Conservation (phyloP, 1,140 invertebrate species). For the Galendromus occidentalis region DNA sequence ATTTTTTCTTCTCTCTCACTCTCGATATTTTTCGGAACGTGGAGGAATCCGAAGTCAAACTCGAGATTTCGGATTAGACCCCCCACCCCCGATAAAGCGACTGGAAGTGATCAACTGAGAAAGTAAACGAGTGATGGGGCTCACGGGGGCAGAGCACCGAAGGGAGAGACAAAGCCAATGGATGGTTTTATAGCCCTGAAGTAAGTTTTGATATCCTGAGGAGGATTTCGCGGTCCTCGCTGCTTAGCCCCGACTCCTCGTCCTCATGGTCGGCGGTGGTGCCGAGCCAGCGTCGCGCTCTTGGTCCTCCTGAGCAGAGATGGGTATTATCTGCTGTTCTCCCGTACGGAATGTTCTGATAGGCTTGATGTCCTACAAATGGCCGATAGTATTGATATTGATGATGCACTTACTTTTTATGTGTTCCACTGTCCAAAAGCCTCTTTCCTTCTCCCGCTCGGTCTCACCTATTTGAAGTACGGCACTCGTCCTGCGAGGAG, state of each 20-base stretch:
- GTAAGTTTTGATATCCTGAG: conserved; percentile 5
- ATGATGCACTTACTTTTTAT: conserved; percentile 12
- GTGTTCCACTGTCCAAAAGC: not conserved
- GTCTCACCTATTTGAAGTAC: no score
- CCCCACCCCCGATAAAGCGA: no score
- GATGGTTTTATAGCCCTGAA: conserved; percentile 9
- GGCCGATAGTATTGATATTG: conserved; percentile 8
- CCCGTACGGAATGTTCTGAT: not conserved
- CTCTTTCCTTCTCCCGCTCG: no score
- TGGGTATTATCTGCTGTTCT: no score
- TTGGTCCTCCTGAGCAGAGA: no score
- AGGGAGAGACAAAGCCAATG: not conserved
- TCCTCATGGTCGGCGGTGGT: not conserved
- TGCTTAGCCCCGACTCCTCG: not conserved
- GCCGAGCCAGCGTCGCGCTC: no score
- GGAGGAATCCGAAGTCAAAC: no score
- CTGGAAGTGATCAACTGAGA: no score
- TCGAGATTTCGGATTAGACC: no score
- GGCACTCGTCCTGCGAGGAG: no score
- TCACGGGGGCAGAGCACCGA: not conserved
- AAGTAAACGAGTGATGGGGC: not conserved
- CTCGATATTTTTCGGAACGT: no score
- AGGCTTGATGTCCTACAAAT: conserved; percentile 11
- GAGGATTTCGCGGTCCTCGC: not conserved
- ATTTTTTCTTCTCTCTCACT: no score